These are phyloP conservation scores for Aselliscus stoliczkanus DNA, from an alignment of 2,797 vertebrate genomes.

Conservation along the genomic window DNA sequence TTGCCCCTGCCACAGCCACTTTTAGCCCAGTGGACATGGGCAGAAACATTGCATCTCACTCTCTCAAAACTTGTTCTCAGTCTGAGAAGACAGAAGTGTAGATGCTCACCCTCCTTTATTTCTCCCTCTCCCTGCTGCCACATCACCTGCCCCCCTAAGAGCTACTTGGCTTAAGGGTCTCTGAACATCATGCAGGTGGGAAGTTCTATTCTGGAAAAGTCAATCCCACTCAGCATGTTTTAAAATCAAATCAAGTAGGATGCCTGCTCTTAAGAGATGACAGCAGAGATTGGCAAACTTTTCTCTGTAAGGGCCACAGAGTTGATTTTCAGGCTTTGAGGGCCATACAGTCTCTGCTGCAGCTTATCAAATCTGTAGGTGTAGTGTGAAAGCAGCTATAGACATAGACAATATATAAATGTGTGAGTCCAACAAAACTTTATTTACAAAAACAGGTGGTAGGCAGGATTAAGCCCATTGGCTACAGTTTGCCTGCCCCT, in stretches of 20 bases:
- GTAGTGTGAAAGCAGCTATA: background rate
- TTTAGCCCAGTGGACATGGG: background rate
- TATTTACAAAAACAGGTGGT: background rate
- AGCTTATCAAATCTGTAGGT: background rate
- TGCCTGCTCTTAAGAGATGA: background rate
- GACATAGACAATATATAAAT: background rate
- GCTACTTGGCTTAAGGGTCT: background rate
- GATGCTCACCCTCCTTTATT: background rate
- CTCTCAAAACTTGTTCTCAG: background rate
- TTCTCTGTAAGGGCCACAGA: background rate
- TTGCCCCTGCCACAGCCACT: rapidly evolving
- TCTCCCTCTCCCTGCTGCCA: background rate
- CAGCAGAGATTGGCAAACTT: background rate
- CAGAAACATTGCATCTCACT: background rate
- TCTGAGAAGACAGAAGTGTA: background rate
- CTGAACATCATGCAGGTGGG: background rate
- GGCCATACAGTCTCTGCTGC: background rate
- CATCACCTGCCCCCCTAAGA: background rate
- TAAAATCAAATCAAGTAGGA: background rate
- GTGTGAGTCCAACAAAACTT: background rate
- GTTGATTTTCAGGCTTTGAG: background rate
- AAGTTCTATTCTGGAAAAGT: background rate
- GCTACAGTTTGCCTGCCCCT: background rate
- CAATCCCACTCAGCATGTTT: background rate
- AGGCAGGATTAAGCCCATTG: background rate